Evolutionary conservation across 2,797 vertebrate genomes (phyloP).

Genomic region (Miichthys miiuy): DNA sequence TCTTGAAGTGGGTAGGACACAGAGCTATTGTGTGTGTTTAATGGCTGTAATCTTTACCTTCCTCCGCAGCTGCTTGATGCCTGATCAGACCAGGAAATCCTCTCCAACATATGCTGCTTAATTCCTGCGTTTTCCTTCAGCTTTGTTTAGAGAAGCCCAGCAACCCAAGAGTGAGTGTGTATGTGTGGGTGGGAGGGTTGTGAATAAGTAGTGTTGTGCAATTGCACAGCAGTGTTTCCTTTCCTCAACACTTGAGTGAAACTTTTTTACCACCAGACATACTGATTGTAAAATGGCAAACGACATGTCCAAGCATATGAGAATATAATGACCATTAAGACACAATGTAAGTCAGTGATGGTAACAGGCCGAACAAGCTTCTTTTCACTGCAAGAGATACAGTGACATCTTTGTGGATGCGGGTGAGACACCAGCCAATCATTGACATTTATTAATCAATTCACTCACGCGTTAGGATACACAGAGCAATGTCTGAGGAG

Average conservation of each 20-base stretch:
- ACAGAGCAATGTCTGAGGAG: constrained; percentile 5
- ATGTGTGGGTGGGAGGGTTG: constrained; percentile 9
- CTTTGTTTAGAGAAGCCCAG: constrained; percentile 39
- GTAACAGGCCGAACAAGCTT: constrained; percentile 23
- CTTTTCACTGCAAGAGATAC: constrained; percentile 31
- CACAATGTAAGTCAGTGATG: constrained; percentile 18
- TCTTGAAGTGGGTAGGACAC: constrained; percentile 22
- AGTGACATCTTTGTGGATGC: constrained; percentile 7
- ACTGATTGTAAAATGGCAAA: constrained; percentile 29
- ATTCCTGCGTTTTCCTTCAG: constrained; percentile 29
- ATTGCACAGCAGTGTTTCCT: constrained; percentile 30
- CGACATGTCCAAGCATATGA: constrained; percentile 8
- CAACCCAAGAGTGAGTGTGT: constrained; percentile 22
- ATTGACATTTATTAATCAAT: constrained; percentile 17
- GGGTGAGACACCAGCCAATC: constrained; percentile 4
- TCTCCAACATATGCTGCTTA: neutral
- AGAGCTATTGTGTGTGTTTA: constrained; percentile 11
- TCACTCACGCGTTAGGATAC: neutral
- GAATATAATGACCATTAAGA: constrained; percentile 28
- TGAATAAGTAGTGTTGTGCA: constrained; percentile 14
- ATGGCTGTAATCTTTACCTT: constrained; percentile 42
- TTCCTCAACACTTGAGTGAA: constrained; percentile 38
- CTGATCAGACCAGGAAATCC: constrained; percentile 31
- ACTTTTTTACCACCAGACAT: constrained; percentile 31
- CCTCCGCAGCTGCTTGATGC: constrained; percentile 24